phyloP scores from a whole-genome alignment of 2,888 invertebrate genomes.

The Drosophila recens region DNA sequence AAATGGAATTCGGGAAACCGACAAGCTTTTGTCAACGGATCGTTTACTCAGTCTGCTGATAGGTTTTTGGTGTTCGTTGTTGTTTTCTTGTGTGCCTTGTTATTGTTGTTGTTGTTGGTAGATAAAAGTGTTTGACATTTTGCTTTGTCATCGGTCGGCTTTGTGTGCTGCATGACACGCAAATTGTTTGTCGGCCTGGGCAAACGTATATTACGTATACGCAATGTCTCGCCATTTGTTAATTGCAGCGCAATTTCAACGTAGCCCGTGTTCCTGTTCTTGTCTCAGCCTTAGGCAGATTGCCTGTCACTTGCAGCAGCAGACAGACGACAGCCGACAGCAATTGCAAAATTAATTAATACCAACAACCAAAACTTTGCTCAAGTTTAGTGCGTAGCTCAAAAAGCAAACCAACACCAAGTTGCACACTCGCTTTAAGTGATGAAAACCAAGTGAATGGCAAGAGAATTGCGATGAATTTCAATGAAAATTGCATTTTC shows the following conservation, averaged over 20 bases:
- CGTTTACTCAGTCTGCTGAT: conserved; percentile 16
- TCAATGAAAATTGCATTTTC: conserved; percentile 79
- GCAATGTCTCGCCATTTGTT: conserved; percentile 35
- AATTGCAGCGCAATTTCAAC: conserved; percentile 39
- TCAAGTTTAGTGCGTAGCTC: conserved; percentile 19
- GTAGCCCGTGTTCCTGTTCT: background rate
- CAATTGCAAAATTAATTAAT: conserved; percentile 77
- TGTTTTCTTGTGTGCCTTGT: background rate
- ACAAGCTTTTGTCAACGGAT: conserved; percentile 17
- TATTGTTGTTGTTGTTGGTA: background rate
- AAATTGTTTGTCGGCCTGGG: conserved; percentile 46
- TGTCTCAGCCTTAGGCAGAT: conserved; percentile 34
- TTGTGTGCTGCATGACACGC: conserved; percentile 44
- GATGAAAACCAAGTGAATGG: conserved; percentile 46
- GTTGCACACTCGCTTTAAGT: conserved; percentile 46
- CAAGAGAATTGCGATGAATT: conserved; percentile 68
- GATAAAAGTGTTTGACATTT: conserved; percentile 24
- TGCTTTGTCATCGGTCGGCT: conserved; percentile 60
- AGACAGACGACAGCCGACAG: conserved; percentile 9
- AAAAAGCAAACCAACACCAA: conserved; percentile 25
- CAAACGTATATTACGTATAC: conserved; percentile 52
- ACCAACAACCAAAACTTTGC: conserved; percentile 34
- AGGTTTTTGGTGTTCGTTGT: conserved; percentile 4
- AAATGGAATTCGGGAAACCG: conserved; percentile 1
- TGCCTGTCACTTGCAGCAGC: conserved; percentile 61